Conservation (phyloP, 2,797 vertebrate species). For the Bradypodion pumilum region DNA sequence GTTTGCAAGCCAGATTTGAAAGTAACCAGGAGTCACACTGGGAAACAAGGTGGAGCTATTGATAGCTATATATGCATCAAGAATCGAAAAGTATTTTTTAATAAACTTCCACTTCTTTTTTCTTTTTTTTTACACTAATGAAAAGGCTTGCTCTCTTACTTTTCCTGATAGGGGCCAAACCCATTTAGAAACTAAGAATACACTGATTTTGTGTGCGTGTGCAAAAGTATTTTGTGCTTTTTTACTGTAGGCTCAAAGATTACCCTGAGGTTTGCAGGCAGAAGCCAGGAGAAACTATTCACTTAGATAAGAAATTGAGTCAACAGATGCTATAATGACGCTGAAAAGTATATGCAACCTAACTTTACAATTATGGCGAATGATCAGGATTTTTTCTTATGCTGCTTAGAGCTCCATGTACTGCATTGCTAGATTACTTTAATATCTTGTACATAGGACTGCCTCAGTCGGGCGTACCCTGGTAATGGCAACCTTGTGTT, state of each 20-base stretch:
- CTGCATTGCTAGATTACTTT: too few species aligned
- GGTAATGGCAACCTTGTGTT: too few species aligned
- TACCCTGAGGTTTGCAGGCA: background rate
- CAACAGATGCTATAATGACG: background rate
- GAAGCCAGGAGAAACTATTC: background rate
- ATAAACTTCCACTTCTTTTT: background rate
- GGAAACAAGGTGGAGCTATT: background rate
- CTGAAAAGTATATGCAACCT: too few species aligned
- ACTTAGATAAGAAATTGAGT: background rate
- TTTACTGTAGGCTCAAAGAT: background rate
- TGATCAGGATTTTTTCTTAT: too few species aligned
- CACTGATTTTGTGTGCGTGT: background rate
- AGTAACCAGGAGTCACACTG: background rate
- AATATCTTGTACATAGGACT: too few species aligned
- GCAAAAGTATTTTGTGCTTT: background rate
- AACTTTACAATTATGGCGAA: too few species aligned
- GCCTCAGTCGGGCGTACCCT: too few species aligned
- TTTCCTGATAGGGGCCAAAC: background rate
- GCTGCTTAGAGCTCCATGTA: too few species aligned
- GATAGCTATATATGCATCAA: background rate
- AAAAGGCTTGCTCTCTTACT: background rate
- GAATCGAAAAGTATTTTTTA: constrained; percentile 2
- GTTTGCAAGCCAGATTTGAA: background rate
- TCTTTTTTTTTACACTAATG: background rate
- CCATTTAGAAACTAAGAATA: background rate